phyloP scores from a whole-genome alignment of 2,797 vertebrate species.

The Cuniculus paca region DNA sequence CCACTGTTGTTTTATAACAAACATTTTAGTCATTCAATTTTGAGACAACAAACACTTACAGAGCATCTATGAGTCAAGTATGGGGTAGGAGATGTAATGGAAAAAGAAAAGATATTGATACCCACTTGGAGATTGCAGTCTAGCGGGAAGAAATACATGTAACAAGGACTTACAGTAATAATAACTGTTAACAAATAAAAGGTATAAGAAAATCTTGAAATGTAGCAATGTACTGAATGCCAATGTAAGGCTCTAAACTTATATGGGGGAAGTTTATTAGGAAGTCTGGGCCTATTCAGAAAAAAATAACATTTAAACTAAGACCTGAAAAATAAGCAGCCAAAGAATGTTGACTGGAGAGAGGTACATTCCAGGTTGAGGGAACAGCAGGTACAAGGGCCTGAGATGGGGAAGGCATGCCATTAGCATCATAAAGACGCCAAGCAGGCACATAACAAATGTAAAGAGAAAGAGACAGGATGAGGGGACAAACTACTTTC shows the following conservation, averaged over 20 bases:
- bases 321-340: constrained; percentile 44
- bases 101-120: constrained; percentile 41
- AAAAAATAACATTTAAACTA: constrained; percentile 38
- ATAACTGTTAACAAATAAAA: constrained; percentile 63
- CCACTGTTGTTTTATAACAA: constrained; percentile 4
- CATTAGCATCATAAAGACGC: background rate
- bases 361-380: background rate
- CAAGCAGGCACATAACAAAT: background rate
- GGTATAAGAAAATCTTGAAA: constrained; percentile 41
- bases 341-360: background rate
- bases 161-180: constrained; percentile 67
- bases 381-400: background rate
- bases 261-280: background rate
- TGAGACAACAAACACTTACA: constrained; percentile 62
- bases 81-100: background rate
- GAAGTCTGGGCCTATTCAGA: background rate
- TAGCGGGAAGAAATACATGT: constrained; percentile 65
- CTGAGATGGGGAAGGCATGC: background rate
- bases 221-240: too few species aligned
- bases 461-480: background rate
- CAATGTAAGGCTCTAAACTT: constrained; percentile 54
- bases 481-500: background rate
- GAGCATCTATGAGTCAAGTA: constrained; percentile 26
- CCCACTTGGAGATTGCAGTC: constrained; percentile 27
- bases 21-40: constrained; percentile 53